Conservation (phyloP, 2,888 invertebrate species). For the Syrphus vitripennis region DNA sequence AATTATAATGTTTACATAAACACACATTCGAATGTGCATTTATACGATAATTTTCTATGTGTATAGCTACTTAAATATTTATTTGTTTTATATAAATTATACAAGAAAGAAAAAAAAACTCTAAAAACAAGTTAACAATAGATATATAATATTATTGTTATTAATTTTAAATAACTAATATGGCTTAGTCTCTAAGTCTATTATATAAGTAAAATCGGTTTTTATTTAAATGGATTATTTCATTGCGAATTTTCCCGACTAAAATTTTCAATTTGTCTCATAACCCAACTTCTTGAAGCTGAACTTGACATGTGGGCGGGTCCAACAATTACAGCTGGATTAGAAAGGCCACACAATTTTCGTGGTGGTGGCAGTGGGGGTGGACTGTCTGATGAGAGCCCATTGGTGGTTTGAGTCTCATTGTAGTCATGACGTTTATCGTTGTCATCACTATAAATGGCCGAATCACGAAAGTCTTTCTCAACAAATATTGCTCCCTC, state of each 20-base stretch:
- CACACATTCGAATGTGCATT: too few species aligned
- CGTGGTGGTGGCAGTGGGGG: constrained; percentile 75
- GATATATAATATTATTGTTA: neutral
- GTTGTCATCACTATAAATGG: constrained; percentile 89
- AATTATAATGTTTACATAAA: neutral
- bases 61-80: neutral
- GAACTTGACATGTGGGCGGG: constrained; percentile 76
- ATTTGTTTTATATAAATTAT: constrained; percentile 52
- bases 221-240: neutral
- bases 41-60: neutral
- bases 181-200: constrained; percentile 57
- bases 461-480: constrained; percentile 90
- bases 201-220: constrained; percentile 14
- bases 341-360: constrained; percentile 71
- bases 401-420: constrained; percentile 64
- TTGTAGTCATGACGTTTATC: constrained; percentile 76
- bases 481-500: constrained; percentile 88
- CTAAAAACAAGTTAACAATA: constrained; percentile 63
- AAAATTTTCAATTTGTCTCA: constrained; percentile 80
- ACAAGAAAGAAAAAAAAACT: constrained; percentile 29
- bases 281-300: constrained; percentile 80
- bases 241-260: constrained; percentile 73
- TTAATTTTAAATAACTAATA: constrained; percentile 34
- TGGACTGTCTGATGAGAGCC: constrained; percentile 74
- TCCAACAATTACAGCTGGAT: constrained; percentile 74